phyloP scores from a whole-genome alignment of 2,888 invertebrate species.

The Hemithea aestivaria region DNA sequence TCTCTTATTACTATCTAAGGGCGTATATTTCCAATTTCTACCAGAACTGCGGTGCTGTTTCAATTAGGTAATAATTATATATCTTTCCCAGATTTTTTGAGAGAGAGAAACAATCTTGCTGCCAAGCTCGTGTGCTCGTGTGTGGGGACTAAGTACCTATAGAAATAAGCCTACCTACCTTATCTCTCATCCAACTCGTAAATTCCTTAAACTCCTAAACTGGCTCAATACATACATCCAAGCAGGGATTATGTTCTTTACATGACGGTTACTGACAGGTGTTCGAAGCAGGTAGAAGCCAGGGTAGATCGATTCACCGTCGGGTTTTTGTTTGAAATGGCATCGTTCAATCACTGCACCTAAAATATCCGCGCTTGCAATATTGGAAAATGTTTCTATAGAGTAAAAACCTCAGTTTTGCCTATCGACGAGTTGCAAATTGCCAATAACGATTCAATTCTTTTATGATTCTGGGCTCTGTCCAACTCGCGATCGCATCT shows the following conservation, averaged over 20 bases:
- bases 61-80: too few species aligned
- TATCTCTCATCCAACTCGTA: constrained; percentile 11
- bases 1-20: too few species aligned
- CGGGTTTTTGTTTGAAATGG: constrained; percentile 46
- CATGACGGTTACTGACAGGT: constrained; percentile 59
- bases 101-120: too few species aligned
- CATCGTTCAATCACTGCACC: constrained; percentile 34
- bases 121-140: too few species aligned
- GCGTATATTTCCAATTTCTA: too few species aligned
- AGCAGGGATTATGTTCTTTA: constrained; percentile 32
- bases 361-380: constrained; percentile 24
- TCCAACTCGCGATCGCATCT: constrained; percentile 14
- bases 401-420: constrained; percentile 19
- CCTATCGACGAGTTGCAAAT: constrained; percentile 23
- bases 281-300: constrained; percentile 67
- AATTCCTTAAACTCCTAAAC: constrained; percentile 13
- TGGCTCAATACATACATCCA: constrained; percentile 17
- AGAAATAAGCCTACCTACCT: too few species aligned
- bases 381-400: constrained; percentile 18
- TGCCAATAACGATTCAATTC: constrained; percentile 28
- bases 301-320: constrained; percentile 35
- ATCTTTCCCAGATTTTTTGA: too few species aligned
- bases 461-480: constrained; percentile 20
- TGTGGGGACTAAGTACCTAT: too few species aligned
- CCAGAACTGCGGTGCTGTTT: too few species aligned